phyloP scores from a whole-genome alignment of 2,888 invertebrate genomes.

The Hymenopus coronatus region DNA sequence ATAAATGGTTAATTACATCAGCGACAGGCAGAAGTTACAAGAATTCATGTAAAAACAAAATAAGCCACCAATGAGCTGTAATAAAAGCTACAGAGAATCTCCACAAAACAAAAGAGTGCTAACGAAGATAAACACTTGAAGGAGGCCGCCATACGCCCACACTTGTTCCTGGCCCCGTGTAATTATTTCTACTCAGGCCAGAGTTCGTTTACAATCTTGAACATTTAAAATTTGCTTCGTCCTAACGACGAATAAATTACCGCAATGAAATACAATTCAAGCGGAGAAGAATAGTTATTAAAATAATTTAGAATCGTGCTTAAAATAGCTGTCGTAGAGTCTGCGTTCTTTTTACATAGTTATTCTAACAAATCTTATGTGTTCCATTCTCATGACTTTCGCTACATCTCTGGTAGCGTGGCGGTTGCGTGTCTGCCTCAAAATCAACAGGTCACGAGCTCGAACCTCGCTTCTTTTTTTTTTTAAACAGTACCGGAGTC shows the following conservation, averaged over 20 bases:
- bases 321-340: background rate
- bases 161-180: background rate
- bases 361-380: too few species aligned
- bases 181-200: background rate
- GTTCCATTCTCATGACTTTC: too few species aligned
- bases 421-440: too few species aligned
- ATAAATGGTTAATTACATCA: background rate
- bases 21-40: background rate
- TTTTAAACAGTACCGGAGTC: too few species aligned
- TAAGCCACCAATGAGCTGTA: background rate
- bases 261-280: background rate
- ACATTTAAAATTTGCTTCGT: background rate
- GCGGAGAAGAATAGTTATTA: background rate
- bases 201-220: background rate
- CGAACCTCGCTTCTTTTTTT: too few species aligned
- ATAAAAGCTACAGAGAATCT: background rate
- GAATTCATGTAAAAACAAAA: background rate
- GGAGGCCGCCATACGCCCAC: background rate
- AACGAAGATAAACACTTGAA: background rate
- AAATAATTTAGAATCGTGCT: background rate
- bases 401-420: too few species aligned
- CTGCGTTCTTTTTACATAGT: background rate
- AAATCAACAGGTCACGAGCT: too few species aligned
- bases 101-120: background rate
- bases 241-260: background rate